phyloP scores from a whole-genome alignment of 2,888 invertebrate genomes.

The Drosophila lutescens region DNA sequence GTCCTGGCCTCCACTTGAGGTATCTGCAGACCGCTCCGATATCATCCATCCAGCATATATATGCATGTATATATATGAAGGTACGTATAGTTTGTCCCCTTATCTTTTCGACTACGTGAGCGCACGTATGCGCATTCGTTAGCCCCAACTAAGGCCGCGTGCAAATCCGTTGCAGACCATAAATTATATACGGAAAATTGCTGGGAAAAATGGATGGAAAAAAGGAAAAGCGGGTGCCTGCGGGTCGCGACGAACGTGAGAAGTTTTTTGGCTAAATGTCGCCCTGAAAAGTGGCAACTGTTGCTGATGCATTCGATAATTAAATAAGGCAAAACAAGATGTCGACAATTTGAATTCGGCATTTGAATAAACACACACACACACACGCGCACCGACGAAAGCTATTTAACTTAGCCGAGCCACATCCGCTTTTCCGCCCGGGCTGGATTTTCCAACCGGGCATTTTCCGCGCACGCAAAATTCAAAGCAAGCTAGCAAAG shows the following conservation, averaged over 20 bases:
- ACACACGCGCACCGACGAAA: slow-evolving; percentile 25
- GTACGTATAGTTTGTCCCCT: slow-evolving; percentile 43
- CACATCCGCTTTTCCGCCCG: slow-evolving; percentile 21
- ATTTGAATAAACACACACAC: slow-evolving; percentile 52
- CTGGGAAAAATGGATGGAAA: slow-evolving; percentile 28
- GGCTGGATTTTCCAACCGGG: slow-evolving; percentile 6
- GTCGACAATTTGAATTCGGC: slow-evolving; percentile 48
- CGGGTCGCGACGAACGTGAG: slow-evolving; percentile 63
- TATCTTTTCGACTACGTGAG: slow-evolving; percentile 70
- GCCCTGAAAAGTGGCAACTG: slow-evolving; percentile 50
- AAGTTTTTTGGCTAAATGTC: slow-evolving; percentile 50
- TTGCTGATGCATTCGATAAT: slow-evolving; percentile 70
- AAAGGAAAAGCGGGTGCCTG: slow-evolving; percentile 21
- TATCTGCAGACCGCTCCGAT: slow-evolving; percentile 23
- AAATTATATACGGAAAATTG: slow-evolving; percentile 60
- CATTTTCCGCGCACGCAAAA: slow-evolving; percentile 41
- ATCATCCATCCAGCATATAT: slow-evolving; percentile 32
- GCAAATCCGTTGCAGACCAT: slow-evolving; percentile 68
- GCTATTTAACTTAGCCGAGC: slow-evolving; percentile 51
- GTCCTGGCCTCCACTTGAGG: slow-evolving; percentile 23
- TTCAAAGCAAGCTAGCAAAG: slow-evolving; percentile 39
- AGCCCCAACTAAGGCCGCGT: slow-evolving; percentile 68
- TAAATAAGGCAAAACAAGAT: slow-evolving; percentile 67
- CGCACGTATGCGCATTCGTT: slow-evolving; percentile 76
- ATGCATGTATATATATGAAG: neutral